A percentile compares a stretch with the other conserved stretches of the same genome.
These are phyloP conservation scores for Scaptomyza montana DNA, from an alignment of 1,140 invertebrate genomes.

Conservation along the genomic window DNA sequence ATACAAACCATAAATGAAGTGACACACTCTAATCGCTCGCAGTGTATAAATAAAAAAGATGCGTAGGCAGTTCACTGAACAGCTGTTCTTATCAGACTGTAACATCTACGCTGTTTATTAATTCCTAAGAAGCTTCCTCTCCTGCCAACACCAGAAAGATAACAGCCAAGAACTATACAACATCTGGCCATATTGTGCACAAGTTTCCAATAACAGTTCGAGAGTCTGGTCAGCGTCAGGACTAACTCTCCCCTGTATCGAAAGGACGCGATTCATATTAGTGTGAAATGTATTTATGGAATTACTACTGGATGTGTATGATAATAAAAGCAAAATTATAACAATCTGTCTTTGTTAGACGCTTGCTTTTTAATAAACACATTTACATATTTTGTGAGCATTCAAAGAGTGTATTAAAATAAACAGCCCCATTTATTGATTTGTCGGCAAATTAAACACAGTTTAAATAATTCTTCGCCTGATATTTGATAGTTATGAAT, in stretches of 20 bases:
- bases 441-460: too few relatives aligned
- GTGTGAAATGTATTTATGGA: too few relatives aligned
- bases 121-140: background rate
- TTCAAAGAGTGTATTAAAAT: too few relatives aligned
- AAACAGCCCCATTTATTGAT: too few relatives aligned
- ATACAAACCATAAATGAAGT: background rate
- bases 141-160: background rate
- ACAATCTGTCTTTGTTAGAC: too few relatives aligned
- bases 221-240: background rate
- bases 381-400: too few relatives aligned
- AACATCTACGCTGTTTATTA: slow-evolving; percentile 23
- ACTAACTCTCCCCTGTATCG: background rate
- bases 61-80: slow-evolving; percentile 16
- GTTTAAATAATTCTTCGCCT: background rate
- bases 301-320: too few relatives aligned
- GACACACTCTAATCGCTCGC: background rate
- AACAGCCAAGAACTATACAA: slow-evolving; percentile 18
- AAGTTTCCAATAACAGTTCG: slow-evolving; percentile 26
- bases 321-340: too few relatives aligned
- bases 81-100: slow-evolving; percentile 19
- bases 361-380: too few relatives aligned
- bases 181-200: slow-evolving; percentile 48
- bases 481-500: background rate
- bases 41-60: slow-evolving; percentile 5
- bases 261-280: background rate